Percentiles rank a stretch among this genome's conserved stretches.
These are phyloP conservation scores for Octodonta nipae DNA, from an alignment of 2,888 invertebrate species.

Conservation along the genomic window DNA sequence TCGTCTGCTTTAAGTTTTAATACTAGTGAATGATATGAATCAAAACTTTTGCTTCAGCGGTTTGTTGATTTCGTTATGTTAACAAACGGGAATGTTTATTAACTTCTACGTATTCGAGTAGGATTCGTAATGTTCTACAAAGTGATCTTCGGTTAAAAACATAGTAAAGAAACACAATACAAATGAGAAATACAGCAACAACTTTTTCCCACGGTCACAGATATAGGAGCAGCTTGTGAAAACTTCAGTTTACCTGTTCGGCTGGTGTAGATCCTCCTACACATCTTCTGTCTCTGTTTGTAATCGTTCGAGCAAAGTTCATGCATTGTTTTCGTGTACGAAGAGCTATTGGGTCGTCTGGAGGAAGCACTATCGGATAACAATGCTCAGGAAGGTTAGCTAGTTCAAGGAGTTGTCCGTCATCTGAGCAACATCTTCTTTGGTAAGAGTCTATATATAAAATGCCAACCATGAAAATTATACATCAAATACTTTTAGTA, in stretches of 20 bases:
- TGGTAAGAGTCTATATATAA: slow-evolving; percentile 42
- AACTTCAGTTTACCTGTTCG: slow-evolving; percentile 46
- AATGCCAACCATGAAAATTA: too few species aligned
- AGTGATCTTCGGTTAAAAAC: too few species aligned
- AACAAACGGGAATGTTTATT: too few species aligned
- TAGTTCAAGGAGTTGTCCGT: slow-evolving; percentile 39
- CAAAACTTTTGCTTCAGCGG: too few species aligned
- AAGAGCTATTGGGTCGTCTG: slow-evolving; percentile 42
- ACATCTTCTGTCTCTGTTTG: slow-evolving; percentile 52
- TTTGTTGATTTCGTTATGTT: too few species aligned
- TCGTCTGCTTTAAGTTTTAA: too few species aligned
- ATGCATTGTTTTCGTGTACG: slow-evolving; percentile 47
- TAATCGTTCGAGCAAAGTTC: slow-evolving; percentile 57
- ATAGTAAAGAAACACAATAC: too few species aligned
- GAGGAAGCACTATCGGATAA: slow-evolving; percentile 41
- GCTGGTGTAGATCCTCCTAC: slow-evolving; percentile 47
- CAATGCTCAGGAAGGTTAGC: slow-evolving; percentile 36
- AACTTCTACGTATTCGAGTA: too few species aligned
- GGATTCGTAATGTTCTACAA: too few species aligned
- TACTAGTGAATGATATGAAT: too few species aligned
- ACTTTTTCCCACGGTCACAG: too few species aligned
- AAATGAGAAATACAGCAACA: too few species aligned
- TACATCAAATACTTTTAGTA: not conserved
- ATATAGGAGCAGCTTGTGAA: not conserved
- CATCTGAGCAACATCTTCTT: slow-evolving; percentile 48